Evolutionary conservation across 2,888 invertebrate genomes (phyloP).

Genomic region (Alsophila aescularia): DNA sequence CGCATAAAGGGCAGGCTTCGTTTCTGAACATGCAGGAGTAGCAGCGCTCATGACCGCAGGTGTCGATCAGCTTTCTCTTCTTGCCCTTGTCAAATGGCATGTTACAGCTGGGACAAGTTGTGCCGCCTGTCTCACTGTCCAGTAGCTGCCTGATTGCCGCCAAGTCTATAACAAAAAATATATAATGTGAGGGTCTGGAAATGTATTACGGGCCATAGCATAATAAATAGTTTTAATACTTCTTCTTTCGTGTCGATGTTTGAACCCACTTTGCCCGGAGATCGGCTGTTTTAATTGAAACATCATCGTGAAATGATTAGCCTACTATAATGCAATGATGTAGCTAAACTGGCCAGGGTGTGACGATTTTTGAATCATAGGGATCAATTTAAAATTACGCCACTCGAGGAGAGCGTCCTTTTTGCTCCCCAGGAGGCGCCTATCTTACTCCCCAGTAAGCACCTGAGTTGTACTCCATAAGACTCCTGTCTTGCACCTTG

Average conservation of each 20-base stretch:
- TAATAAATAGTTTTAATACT: no score
- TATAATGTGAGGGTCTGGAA: not conserved
- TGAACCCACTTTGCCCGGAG: no score
- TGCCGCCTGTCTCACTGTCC: conserved; percentile 89
- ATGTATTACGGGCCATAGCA: not conserved
- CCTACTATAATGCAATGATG: no score
- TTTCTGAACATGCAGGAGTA: conserved; percentile 97
- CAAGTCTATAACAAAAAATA: conserved; percentile 87
- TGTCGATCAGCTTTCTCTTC: conserved; percentile 96
- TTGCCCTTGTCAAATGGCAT: conserved; percentile 99
- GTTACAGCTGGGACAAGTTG: conserved; percentile 92
- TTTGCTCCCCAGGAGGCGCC: no score
- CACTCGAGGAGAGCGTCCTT: no score
- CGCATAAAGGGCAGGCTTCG: conserved; percentile 95
- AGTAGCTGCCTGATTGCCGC: conserved; percentile 92
- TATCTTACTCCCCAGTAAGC: no score
- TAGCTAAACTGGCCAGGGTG: no score
- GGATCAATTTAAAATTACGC: no score
- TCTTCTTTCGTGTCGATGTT: no score
- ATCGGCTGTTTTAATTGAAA: not conserved
- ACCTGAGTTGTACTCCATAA: no score
- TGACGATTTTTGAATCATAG: no score
- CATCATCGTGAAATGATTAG: not conserved
- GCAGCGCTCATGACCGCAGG: conserved; percentile 97
- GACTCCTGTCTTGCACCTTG: no score